Evolutionary conservation across 2,888 invertebrate genomes (phyloP), one percentile per base, ranked within the genome.

Genomic region (Agapostemon virescens): DNA sequence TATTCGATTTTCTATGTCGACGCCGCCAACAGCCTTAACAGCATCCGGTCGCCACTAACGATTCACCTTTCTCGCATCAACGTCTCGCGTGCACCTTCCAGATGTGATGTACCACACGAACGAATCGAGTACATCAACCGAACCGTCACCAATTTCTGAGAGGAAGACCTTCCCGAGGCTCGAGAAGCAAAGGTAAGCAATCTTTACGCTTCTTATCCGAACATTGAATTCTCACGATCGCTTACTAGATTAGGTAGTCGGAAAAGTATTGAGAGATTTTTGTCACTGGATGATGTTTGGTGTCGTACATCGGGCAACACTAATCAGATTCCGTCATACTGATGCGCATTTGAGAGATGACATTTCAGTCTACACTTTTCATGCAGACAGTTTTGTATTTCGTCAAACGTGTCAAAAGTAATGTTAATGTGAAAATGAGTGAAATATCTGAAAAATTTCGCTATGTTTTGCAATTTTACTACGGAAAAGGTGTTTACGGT

Each of bases 121-220:
- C 92, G 93, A 93, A 92, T 93, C 93, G 93, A 93, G 93, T 93
- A 93, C 93, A 92, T 93, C 93, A 93, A 93, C 93, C 91, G 93
- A 93, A 93, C 93, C 92, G 93, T 93, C 93, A 93, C 93, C 92
- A 93, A 94, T 93, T 93, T 93, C 93, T 93, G 93, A 94, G 91
- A 91, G 92, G 89, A 92, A 92, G 91, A 91, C 92, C 71, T 92
- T 92, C 86, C 92, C 92, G 86, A 92, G 92, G 88, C 88, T 90
- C 89, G 92, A 91, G 84, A 92, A 92, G 84, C 90, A 90, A 88
- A 92, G 91, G 92, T 92, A 85, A 85, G 17, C 55, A 26, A 7
- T 26, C 23, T 26, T 23, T 26, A 23, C 15, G 55, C 17, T 26
- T 11, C 26, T 1, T 26, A 26, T 55, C 17, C 0, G 1, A 55